These are phyloP conservation scores for Cephus cinctus DNA, from an alignment of 1,140 invertebrate genomes.

Conservation along the genomic window DNA sequence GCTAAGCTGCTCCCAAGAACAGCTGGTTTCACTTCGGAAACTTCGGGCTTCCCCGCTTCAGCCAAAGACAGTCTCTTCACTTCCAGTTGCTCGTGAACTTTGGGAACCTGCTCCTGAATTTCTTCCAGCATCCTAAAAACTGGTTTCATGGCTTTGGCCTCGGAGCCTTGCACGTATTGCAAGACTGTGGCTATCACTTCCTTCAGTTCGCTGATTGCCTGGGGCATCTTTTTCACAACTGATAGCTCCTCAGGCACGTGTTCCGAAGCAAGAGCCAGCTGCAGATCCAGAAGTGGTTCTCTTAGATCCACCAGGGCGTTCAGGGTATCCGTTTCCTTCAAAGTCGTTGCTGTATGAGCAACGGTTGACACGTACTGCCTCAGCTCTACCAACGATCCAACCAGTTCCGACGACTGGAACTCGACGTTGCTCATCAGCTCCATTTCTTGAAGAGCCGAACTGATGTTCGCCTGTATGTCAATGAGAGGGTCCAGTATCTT, in stretches of 20 bases:
- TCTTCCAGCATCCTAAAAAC: constrained; percentile 33
- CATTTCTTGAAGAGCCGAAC: constrained; percentile 31
- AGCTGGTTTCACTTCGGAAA: neutral
- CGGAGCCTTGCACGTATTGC: constrained; percentile 16
- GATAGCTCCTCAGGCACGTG: constrained; percentile 23
- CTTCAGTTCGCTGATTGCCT: constrained; percentile 33
- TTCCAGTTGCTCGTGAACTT: constrained; percentile 20
- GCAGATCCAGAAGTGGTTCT: constrained; percentile 37
- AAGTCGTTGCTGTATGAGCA: constrained; percentile 38
- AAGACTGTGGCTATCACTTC: constrained; percentile 27
- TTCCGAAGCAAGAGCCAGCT: constrained; percentile 24
- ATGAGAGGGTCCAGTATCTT: constrained; percentile 43
- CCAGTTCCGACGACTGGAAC: constrained; percentile 19
- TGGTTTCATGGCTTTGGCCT: constrained; percentile 22
- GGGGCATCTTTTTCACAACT: constrained; percentile 27
- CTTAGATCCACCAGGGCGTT: constrained; percentile 36
- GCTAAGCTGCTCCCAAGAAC: constrained; percentile 13
- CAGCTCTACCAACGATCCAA: constrained; percentile 33
- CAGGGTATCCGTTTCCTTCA: constrained; percentile 38
- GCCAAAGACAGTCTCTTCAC: neutral
- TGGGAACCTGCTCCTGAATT: constrained; percentile 30
- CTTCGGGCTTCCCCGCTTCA: neutral
- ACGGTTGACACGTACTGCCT: constrained; percentile 37
- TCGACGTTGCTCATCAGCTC: constrained; percentile 22
- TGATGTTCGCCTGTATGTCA: constrained; percentile 40